phyloP scores from a whole-genome alignment of 1,140 invertebrate species.

The Megathymus violae region DNA sequence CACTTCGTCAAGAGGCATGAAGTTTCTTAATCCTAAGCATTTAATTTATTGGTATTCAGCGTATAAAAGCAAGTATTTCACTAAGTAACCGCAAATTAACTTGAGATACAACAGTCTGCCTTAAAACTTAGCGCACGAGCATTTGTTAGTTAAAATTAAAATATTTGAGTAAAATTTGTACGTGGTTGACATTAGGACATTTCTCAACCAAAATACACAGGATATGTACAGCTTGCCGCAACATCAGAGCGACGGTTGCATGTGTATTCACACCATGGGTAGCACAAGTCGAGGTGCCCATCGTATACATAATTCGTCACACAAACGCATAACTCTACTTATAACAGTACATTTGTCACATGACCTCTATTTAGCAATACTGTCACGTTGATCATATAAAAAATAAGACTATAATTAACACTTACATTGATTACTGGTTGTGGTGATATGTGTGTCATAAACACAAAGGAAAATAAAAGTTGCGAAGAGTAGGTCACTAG shows the following conservation, averaged over 20 bases:
- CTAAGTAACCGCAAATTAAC: conserved; percentile 11
- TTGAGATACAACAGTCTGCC: conserved; percentile 19
- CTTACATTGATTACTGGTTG: too few relatives aligned
- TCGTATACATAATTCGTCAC: conserved; percentile 39
- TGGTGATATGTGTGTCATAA: too few relatives aligned
- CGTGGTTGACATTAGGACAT: conserved; percentile 2
- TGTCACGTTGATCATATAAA: too few relatives aligned
- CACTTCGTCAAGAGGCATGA: conserved; percentile 19
- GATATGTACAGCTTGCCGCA: conserved; percentile 14
- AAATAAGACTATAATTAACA: too few relatives aligned
- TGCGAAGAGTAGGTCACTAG: too few relatives aligned
- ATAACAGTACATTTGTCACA: conserved; percentile 24
- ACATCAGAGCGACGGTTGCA: background rate
- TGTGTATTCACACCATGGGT: background rate
- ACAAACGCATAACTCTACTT: conserved; percentile 41
- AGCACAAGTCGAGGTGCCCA: background rate
- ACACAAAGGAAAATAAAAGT: too few relatives aligned
- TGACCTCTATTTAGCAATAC: conserved; percentile 1
- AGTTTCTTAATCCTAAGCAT: conserved; percentile 12
- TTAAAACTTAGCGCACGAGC: conserved; percentile 8
- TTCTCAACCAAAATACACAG: background rate
- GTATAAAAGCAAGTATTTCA: conserved; percentile 12
- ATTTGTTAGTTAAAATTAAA: conserved; percentile 20
- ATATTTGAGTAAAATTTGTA: conserved; percentile 29
- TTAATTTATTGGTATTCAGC: conserved; percentile 19